phyloP scores from a whole-genome alignment of 37 sponge, comb jelly and placozoan genomes.

The Aphrocallistes beatrix region DNA sequence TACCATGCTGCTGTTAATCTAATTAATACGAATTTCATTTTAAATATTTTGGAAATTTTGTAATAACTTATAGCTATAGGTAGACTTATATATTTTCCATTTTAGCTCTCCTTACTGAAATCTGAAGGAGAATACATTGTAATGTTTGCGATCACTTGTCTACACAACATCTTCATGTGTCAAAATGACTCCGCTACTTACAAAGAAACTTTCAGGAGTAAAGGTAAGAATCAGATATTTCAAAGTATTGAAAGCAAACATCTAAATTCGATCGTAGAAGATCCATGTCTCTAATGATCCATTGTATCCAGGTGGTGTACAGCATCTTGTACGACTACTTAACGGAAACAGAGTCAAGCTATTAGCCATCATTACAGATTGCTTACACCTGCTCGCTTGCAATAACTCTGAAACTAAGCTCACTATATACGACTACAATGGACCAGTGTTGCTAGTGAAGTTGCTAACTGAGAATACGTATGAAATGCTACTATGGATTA shows the following conservation, averaged over 20 bases:
- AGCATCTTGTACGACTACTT: slow-evolving; percentile 79
- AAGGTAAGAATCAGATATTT: too few relatives aligned
- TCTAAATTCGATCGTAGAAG: too few relatives aligned
- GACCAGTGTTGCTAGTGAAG: slow-evolving; percentile 58
- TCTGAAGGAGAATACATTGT: slow-evolving; percentile 65
- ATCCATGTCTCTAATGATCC: too few relatives aligned
- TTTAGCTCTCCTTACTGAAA: not conserved
- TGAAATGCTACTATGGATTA: slow-evolving; percentile 82
- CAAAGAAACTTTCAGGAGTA: not conserved
- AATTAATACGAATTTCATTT: too few relatives aligned
- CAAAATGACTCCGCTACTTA: not conserved
- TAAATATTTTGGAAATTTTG: too few relatives aligned
- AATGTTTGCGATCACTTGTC: slow-evolving; percentile 81
- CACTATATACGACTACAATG: slow-evolving; percentile 57
- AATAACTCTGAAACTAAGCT: slow-evolving; percentile 84
- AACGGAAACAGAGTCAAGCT: slow-evolving; percentile 76
- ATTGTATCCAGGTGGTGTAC: slow-evolving; percentile 82
- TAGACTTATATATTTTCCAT: not conserved
- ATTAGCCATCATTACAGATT: slow-evolving; percentile 76
- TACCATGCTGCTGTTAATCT: too few relatives aligned
- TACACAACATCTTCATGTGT: slow-evolving; percentile 56
- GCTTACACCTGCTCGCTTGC: slow-evolving; percentile 76
- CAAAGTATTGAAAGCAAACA: too few relatives aligned
- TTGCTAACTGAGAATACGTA: slow-evolving; percentile 61
- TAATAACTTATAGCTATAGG: not conserved